Conservation (phyloP, 1,140 invertebrate species). For the Drosophila sucinea region DNA sequence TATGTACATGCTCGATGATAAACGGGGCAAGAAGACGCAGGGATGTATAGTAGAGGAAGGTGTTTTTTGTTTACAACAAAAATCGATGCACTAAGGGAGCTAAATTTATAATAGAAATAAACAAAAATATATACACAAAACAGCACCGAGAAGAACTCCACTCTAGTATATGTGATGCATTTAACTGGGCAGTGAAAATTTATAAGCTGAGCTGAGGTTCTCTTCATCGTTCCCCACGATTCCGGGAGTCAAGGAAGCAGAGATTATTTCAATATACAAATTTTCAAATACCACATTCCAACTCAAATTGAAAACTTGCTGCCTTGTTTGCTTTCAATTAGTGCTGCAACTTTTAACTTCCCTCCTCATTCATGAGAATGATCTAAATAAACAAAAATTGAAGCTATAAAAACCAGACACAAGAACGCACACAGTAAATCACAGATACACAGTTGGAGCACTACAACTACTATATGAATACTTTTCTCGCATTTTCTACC, state of each 20-base stretch:
- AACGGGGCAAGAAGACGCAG: conserved; percentile 12
- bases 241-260: neutral
- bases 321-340: conserved; percentile 77
- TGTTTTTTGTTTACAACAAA: conserved; percentile 58
- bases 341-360: conserved; percentile 59
- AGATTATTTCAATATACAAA: neutral
- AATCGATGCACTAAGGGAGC: conserved; percentile 75
- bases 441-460: conserved; percentile 35
- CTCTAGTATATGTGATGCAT: conserved; percentile 62
- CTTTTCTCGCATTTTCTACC: conserved; percentile 58
- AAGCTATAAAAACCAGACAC: conserved; percentile 55
- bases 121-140: conserved; percentile 40
- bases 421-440: neutral
- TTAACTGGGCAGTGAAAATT: conserved; percentile 60
- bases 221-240: neutral
- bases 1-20: conserved; percentile 3
- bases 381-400: conserved; percentile 71
- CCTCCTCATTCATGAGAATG: conserved; percentile 53
- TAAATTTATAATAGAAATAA: conserved; percentile 80
- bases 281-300: conserved; percentile 44
- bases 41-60: neutral
- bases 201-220: conserved; percentile 40
- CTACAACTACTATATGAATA: conserved; percentile 67
- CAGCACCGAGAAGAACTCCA: conserved; percentile 13
- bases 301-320: conserved; percentile 31